Base-by-base conservation (phyloP, 2,888 invertebrate genomes). In the Lycophotia porphyrea region DNA sequence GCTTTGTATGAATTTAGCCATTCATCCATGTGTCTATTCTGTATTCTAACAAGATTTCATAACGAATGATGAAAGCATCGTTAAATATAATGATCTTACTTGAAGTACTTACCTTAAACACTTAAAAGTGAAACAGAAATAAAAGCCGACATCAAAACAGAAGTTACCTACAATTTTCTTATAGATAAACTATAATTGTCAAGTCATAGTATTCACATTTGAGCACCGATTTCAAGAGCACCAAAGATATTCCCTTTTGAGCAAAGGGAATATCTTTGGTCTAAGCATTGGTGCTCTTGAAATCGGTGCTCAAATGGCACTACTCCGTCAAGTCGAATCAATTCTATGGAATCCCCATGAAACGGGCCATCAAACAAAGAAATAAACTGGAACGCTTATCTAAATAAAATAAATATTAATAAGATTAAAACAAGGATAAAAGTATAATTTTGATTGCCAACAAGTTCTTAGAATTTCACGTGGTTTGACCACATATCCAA, bases 391-490 rank as follows among this genome's bases (percentile, higher is more conserved):
- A 63, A 64, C 27, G 58, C 24, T n/a, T 27, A 63, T 31, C 18
- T 64, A 5, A 65, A 52, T 60, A 52, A 5, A 65, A 52, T 60
- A 52, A 36, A 70, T 71, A 58, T 70, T 70, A 60, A 60, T 49
- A 78, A 52, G 52, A 71, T n/a, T 18, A 78, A 61, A 78, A 65
- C 31, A 70, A 60, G 68, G n/a, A 71, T 15, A 60, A 27, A 55
- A 15, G 15, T 21, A 21, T 9, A 34, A 69, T 52, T 44, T 70
- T 78, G 52, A 66, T 65, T 52, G 52, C 71, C 42, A 21, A 70
- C 58, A 31, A 44, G 27, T 65, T 78, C 77, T 78, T 31, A 61
- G 71, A 78, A 71, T 47, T 61, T 66, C 71, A 61, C 42, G 39
- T 65, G 52, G 52, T 36, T 36, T 65, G 69, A 70, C 65, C 58